Base-by-base conservation (phyloP, 2,113 vertebrate genomes). In the Mixornis gularis region DNA sequence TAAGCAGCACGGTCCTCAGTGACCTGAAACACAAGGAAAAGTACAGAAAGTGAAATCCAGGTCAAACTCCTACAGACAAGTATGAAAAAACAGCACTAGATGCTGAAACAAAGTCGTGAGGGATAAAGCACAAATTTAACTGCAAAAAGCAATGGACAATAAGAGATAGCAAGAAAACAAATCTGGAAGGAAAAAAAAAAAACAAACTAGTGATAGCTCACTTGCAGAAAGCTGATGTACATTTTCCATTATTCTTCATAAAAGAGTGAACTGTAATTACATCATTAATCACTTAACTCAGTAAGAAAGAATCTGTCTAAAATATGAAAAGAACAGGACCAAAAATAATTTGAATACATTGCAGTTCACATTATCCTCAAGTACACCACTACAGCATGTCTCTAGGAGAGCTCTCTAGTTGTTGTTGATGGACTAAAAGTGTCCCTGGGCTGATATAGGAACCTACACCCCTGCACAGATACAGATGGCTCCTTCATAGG, bases 11-110 rank as follows among this genome's bases (percentile, higher is more conserved):
- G 0, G 51, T 87, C 79, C 91, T 90, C 85, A 87, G 3, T 91
- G 87, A 92, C 87, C 82, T 94, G 87, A 94, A 95, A 94, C 90
- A 48, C 79, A 46, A 85, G 44, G 17, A 89, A 94, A 91, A 25
- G 79, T 94, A 89, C 94, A 91, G 85, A 85, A 95, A 85, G 51
- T 59, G 25, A 71, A 91, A 95, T 73, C 24, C 63, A 85, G 85
- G 85, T 85, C 93, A 95, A 55, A 79, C 32, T 87, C 34, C 51
- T 63, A 43, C 64, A 46, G 49, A 71, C 44, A 68, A 93, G 32
- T 40, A 58, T 21, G 34, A 91, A 95, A 91, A 70, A 93, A 89
- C 5, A 87, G 70, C 29, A 38, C 20, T 46, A 72, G 58, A 79
- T 68, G 36, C 49, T 76, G 46, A 85, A 93, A 78, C 41, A 64